Evolutionary conservation across 2,113 vertebrate species (phyloP).

Genomic region (Notiomystis cincta): DNA sequence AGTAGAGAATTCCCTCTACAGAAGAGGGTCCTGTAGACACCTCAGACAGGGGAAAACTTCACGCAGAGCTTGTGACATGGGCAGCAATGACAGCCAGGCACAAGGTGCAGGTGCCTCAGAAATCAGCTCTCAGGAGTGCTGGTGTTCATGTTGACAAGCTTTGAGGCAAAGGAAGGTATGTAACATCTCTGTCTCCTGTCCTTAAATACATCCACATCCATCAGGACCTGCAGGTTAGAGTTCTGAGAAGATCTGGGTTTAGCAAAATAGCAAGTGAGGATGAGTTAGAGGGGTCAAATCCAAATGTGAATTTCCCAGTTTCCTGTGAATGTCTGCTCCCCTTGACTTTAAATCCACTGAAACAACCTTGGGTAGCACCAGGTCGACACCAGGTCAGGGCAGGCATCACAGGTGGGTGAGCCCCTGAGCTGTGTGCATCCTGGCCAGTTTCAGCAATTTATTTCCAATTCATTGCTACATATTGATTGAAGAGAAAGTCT

Average conservation of each 20-base stretch:
- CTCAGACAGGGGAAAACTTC: not conserved
- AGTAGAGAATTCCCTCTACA: not conserved
- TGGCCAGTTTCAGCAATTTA: not conserved
- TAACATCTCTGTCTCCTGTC: not conserved
- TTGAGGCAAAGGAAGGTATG: not conserved
- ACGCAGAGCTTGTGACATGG: not conserved
- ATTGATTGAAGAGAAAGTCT: not conserved
- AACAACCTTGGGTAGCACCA: not conserved
- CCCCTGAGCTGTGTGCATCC: not conserved
- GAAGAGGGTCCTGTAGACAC: not conserved
- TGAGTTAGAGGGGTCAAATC: not conserved
- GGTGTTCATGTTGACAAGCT: not conserved
- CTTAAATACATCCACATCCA: not conserved
- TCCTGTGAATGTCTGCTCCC: not conserved
- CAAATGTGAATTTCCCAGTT: not conserved
- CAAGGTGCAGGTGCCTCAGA: not conserved
- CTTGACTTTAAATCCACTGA: not conserved
- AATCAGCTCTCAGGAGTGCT: not conserved
- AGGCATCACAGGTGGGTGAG: accelerated
- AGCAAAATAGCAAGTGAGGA: not conserved
- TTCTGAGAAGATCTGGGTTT: not conserved
- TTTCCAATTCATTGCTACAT: not conserved
- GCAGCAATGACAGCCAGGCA: not conserved
- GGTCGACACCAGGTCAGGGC: accelerated
- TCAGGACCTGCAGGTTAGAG: not conserved